Evolutionary conservation across 2,797 vertebrate genomes (phyloP).

Genomic region (Typhlichthys subterraneus): DNA sequence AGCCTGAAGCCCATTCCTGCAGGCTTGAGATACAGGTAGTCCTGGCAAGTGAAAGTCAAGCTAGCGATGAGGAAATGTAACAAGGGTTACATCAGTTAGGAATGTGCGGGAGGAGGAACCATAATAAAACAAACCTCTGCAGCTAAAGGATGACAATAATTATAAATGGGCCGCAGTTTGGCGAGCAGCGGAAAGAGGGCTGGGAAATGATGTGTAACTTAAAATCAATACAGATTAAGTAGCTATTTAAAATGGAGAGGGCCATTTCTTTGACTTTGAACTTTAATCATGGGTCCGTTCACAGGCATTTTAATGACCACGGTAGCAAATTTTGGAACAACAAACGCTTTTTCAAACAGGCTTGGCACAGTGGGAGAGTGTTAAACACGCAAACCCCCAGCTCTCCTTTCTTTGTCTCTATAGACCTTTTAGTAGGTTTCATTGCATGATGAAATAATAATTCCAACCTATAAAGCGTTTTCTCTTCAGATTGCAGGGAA

Average conservation of each 20-base stretch:
- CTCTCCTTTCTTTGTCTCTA: neutral
- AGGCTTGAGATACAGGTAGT: conserved; percentile 66
- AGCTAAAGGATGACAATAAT: conserved; percentile 47
- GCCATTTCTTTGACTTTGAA: conserved; percentile 62
- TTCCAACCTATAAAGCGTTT: neutral
- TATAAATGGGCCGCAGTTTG: conserved; percentile 45
- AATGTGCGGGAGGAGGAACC: conserved; percentile 28
- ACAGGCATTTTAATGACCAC: conserved; percentile 47
- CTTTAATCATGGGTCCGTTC: conserved; percentile 55
- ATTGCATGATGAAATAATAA: neutral
- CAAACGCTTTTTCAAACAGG: conserved; percentile 15
- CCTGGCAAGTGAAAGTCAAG: conserved; percentile 21
- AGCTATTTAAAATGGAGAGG: conserved; percentile 60
- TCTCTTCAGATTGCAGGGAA: neutral
- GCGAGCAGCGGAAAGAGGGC: conserved; percentile 51
- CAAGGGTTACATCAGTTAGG: conserved; percentile 37
- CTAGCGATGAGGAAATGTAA: conserved; percentile 32
- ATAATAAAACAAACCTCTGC: conserved; percentile 62
- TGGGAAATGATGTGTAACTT: conserved; percentile 58
- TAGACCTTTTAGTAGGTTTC: neutral
- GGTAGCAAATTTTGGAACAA: conserved; percentile 16
- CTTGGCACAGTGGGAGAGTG: conserved; percentile 10
- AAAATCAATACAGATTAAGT: conserved; percentile 73
- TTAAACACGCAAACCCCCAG: neutral
- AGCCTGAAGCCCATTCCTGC: conserved; percentile 65